phyloP scores from a whole-genome alignment of 2,113 vertebrate genomes.

The Indri indri region DNA sequence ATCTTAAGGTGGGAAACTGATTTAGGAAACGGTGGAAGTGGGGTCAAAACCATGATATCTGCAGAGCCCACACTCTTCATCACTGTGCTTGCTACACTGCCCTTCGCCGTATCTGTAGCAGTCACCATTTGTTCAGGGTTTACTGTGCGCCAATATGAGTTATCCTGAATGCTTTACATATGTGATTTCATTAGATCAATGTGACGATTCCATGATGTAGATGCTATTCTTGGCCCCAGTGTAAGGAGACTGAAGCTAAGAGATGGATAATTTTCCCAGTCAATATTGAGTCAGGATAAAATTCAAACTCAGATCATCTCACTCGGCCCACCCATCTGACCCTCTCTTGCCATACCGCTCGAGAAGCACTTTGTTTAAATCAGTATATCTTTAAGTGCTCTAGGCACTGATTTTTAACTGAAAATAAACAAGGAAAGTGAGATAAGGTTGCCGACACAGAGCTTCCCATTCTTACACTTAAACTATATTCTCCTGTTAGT shows the following conservation, averaged over 20 bases:
- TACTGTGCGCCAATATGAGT: not conserved
- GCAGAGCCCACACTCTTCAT: not conserved
- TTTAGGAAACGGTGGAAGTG: no score
- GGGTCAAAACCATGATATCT: not conserved
- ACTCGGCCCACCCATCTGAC: not conserved
- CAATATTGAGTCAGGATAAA: not conserved
- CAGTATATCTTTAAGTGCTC: not conserved
- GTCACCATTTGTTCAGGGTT: not conserved
- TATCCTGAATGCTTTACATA: not conserved
- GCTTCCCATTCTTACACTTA: not conserved
- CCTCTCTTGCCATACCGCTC: not conserved
- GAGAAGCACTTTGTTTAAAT: not conserved
- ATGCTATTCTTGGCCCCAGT: not conserved
- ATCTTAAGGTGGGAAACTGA: not conserved
- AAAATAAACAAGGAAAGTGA: not conserved
- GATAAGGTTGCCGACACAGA: not conserved
- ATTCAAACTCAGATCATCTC: not conserved
- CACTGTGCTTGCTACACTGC: fast-evolving
- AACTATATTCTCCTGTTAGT: not conserved
- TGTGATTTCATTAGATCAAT: not conserved
- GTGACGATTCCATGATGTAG: not conserved
- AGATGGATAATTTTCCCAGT: not conserved
- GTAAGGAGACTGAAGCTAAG: not conserved
- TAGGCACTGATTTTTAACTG: fast-evolving
- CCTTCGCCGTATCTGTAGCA: not conserved